Conservation (phyloP, 2,113 vertebrate species). For the Pseudolaguvia tuberculata region DNA sequence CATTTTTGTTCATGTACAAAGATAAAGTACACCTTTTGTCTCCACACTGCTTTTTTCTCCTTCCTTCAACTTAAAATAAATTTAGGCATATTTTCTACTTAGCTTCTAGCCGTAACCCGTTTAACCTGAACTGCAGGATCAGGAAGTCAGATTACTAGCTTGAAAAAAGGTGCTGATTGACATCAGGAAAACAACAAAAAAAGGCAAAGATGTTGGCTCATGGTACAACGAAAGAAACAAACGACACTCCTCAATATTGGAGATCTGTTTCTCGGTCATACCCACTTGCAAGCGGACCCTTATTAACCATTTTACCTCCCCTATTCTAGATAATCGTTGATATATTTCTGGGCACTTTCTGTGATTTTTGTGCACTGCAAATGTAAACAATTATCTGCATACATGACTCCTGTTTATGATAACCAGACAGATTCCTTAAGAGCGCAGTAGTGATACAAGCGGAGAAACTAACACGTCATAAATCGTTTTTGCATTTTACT, state of each 20-base stretch:
- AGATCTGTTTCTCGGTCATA: slow-evolving; percentile 5
- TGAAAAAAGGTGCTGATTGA: slow-evolving; percentile 12
- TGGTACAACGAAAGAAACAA: slow-evolving; percentile 41
- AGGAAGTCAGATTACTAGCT: slow-evolving; percentile 19
- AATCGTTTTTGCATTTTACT: slow-evolving; percentile 80
- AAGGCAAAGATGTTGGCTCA: slow-evolving; percentile 53
- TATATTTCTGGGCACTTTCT: slow-evolving; percentile 36
- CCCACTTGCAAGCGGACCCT: neutral
- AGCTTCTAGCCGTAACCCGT: neutral
- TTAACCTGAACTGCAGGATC: slow-evolving; percentile 4
- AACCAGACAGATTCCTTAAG: slow-evolving; percentile 37
- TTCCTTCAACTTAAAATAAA: neutral
- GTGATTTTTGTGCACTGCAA: slow-evolving; percentile 43
- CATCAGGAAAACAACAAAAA: neutral
- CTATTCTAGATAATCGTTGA: slow-evolving; percentile 26
- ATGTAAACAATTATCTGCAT: slow-evolving; percentile 39
- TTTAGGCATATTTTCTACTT: neutral
- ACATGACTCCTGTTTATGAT: slow-evolving; percentile 33
- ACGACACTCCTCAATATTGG: slow-evolving; percentile 4
- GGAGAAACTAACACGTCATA: slow-evolving; percentile 87
- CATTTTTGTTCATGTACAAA: neutral
- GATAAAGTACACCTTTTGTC: neutral
- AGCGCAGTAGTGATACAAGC: slow-evolving; percentile 81
- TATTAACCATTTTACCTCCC: neutral
- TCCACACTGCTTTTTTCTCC: neutral